Conservation (phyloP, 2,113 vertebrate genomes). For the Sylvilagus bachmani region DNA sequence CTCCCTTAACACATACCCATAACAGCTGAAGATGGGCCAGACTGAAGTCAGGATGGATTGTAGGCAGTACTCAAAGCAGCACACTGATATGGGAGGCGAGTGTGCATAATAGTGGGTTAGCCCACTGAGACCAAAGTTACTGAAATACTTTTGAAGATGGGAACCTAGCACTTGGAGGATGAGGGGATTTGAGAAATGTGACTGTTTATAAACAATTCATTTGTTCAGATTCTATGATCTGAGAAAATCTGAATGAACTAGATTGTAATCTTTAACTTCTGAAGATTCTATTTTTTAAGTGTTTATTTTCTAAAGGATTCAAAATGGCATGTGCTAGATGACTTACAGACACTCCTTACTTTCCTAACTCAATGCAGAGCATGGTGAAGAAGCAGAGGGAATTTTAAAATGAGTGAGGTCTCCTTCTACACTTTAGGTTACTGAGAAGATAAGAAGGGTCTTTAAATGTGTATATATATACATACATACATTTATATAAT, state of each 20-base stretch:
- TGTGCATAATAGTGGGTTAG: no score
- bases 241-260: neutral
- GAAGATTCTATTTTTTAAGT: neutral
- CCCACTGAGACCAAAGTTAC: neutral
- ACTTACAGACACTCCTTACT: neutral
- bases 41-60: no score
- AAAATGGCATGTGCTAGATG: neutral
- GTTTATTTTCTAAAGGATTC: neutral
- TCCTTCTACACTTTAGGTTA: neutral
- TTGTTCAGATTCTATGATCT: neutral
- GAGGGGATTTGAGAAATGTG: neutral
- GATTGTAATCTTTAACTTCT: neutral
- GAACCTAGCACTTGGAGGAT: neutral
- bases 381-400: constrained; percentile 8
- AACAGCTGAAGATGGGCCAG: no score
- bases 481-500: no score
- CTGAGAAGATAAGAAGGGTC: neutral
- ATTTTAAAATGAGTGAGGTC: neutral
- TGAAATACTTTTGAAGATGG: neutral
- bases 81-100: no score
- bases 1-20: no score
- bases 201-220: neutral
- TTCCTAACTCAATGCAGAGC: neutral
- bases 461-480: neutral
- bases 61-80: no score